phyloP scores from a whole-genome alignment of 2,888 invertebrate species.

The Pseudococcus longispinus region DNA sequence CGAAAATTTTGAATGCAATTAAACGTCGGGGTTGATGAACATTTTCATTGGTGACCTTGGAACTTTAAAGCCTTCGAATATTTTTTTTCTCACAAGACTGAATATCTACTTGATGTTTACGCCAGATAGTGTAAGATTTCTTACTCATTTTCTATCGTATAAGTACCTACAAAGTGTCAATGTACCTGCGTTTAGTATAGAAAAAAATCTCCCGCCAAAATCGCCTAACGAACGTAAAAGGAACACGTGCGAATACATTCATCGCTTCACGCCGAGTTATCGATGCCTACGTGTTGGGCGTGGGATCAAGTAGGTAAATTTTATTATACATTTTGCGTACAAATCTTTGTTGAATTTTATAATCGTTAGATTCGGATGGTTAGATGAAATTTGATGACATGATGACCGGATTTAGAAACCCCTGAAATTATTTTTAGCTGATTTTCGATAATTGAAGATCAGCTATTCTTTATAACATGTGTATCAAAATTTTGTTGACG shows the following conservation, averaged over 20 bases:
- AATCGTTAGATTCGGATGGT: too few relatives aligned
- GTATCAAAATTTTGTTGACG: too few relatives aligned
- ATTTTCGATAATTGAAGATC: too few relatives aligned
- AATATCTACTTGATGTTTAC: not conserved
- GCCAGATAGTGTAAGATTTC: not conserved
- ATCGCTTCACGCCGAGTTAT: not conserved
- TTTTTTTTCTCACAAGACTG: conserved; percentile 16
- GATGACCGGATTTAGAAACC: too few relatives aligned
- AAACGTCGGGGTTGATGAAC: conserved; percentile 10
- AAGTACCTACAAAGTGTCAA: not conserved
- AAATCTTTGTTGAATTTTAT: too few relatives aligned
- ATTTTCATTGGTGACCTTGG: conserved; percentile 28
- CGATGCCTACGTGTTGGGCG: not conserved
- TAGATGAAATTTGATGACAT: too few relatives aligned
- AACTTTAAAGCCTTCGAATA: conserved; percentile 2
- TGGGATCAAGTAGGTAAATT: not conserved
- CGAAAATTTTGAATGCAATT: conserved; percentile 31
- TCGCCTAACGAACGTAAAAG: not conserved
- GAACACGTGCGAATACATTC: not conserved
- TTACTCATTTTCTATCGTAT: not conserved
- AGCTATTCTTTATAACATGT: too few relatives aligned
- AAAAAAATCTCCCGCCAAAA: not conserved
- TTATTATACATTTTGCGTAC: too few relatives aligned
- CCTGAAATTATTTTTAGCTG: too few relatives aligned
- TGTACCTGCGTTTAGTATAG: not conserved